Evolutionary conservation across 2,797 vertebrate genomes (phyloP), one percentile per base, ranked within the genome.

Genomic region (Cynodonichthys magdalenae): DNA sequence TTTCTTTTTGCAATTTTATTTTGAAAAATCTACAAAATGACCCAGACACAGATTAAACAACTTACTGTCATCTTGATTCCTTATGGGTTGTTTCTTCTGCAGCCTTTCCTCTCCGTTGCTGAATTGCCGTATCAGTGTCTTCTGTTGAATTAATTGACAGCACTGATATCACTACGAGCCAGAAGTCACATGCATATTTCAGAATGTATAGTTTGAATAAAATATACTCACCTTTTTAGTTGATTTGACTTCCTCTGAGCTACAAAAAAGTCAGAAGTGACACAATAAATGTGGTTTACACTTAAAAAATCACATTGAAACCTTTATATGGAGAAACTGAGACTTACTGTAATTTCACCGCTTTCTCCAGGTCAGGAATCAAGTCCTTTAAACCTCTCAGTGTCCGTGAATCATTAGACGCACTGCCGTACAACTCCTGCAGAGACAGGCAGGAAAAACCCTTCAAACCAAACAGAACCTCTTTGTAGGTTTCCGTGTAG

Each of bases 31-130:
- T 24, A 24, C 24, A 24, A 24, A 24, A 3, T 3, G 24, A 24
- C 24, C 34, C 34, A 36, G 2, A 36, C 5, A 36, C 1, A 29
- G n/a, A 29, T 52, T 31, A 2, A 7, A 58, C 7, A 34, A 81
- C 94, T 94, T 86, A 98, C 97, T 94, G 91, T 99, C 97, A 58
- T 99, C 97, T 0, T 94, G 95, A 80, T 95, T 96, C 45, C 94
- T 94, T 71, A 99, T 96, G 2, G 96, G 95, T 61, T 97, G 97
- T 36, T 96, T 96, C 83, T 97, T 98, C 86, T 97, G 96, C 57
- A 96, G 87, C 72, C 95, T 92, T 63, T 99, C 97, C 45, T 99
- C 97, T 5, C 94, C 93, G 0, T 95, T 93, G 87, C 96, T 98
- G 86, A 98, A 99, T 70, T 98, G 95, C 64, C 97, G 93, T 89